Evolutionary conservation across 1,140 invertebrate species (phyloP).

Genomic region (Batillaria attramentaria): DNA sequence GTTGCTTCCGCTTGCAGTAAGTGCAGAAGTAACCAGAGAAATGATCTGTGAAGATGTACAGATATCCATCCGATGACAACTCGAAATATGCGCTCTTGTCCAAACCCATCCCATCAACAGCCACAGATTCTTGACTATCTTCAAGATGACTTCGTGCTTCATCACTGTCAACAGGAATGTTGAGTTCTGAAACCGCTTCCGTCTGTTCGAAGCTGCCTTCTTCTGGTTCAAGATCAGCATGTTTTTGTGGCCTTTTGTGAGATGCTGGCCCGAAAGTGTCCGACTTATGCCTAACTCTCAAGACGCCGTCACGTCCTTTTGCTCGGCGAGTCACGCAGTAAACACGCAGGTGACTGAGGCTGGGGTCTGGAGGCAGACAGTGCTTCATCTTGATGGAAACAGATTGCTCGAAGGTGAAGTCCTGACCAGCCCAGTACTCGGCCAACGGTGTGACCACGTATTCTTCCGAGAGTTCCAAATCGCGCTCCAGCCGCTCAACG

Average conservation of each 20-base stretch:
- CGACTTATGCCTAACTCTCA: neutral
- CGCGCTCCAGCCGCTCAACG: neutral
- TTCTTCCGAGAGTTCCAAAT: constrained; percentile 5
- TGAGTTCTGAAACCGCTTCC: neutral
- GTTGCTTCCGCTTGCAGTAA: neutral
- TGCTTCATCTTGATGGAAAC: neutral
- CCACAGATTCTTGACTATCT: neutral
- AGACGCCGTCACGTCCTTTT: neutral
- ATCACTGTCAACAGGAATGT: neutral
- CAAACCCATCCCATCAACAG: neutral
- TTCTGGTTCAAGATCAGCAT: neutral
- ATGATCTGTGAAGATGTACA: neutral
- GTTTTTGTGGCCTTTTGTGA: neutral
- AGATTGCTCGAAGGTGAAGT: neutral
- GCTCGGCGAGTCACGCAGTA: constrained; percentile 3
- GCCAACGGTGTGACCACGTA: neutral
- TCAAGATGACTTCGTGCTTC: neutral
- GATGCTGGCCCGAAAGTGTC: neutral
- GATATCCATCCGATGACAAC: neutral
- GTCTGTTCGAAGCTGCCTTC: neutral
- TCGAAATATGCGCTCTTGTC: neutral
- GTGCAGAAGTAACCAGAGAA: constrained; percentile 8
- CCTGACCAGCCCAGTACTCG: constrained; percentile 9
- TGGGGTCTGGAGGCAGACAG: neutral
- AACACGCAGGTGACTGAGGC: neutral